Percentiles rank a stretch among this genome's conserved stretches.
Conservation (phyloP, 2,888 invertebrate species). For the Pterostichus niger region DNA sequence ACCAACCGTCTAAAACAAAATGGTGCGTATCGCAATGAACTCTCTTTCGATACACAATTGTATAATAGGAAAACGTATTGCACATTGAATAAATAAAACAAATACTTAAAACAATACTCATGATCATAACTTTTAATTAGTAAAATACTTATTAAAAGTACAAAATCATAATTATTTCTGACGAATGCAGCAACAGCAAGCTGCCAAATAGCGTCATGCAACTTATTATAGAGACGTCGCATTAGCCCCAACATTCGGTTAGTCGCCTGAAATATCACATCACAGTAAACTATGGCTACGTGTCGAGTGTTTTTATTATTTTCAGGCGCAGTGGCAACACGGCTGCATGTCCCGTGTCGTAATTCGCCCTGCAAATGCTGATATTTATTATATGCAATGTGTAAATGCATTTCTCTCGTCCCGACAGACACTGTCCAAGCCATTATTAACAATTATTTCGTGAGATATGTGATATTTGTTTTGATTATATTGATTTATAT, state of each 20-base stretch:
- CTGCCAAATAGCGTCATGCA: neutral
- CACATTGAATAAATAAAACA: neutral
- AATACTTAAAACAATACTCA: neutral
- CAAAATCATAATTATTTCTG: neutral
- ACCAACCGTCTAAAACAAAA: too few species aligned
- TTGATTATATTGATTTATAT: slow-evolving; percentile 61
- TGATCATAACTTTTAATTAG: too few species aligned
- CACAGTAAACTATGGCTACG: neutral
- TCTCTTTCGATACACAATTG: too few species aligned
- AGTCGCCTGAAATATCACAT: neutral
- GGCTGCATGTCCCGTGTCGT: neutral
- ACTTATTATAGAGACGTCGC: neutral
- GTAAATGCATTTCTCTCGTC: slow-evolving; percentile 62
- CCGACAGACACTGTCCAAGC: slow-evolving; percentile 23
- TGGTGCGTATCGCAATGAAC: too few species aligned
- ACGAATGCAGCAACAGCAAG: neutral
- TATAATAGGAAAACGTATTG: too few species aligned
- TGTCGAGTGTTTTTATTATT: slow-evolving; percentile 15
- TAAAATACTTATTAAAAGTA: too few species aligned
- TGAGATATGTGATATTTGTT: slow-evolving; percentile 58
- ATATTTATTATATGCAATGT: slow-evolving; percentile 56
- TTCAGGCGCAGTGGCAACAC: neutral
- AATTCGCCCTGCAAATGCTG: neutral
- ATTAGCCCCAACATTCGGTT: neutral
- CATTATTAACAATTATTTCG: slow-evolving; percentile 60